Conservation (phyloP, 2,797 vertebrate genomes). For the Gambusia yucatana region DNA sequence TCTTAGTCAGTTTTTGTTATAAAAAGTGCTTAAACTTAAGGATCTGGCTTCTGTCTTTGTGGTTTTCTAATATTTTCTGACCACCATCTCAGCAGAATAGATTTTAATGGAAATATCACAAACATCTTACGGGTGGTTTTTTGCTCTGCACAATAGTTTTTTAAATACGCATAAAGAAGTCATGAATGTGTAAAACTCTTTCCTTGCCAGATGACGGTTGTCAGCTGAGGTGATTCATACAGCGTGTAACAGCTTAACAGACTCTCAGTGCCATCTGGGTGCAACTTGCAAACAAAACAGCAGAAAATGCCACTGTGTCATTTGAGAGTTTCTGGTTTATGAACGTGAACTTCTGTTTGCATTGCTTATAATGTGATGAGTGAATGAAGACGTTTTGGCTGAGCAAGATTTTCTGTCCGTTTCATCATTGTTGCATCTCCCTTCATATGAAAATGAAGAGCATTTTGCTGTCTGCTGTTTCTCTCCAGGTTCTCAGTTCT, state of each 20-base stretch:
- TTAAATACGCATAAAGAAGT: conserved; percentile 5
- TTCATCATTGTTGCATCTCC: conserved; percentile 9
- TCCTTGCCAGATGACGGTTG: conserved; percentile 17
- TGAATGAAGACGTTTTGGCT: background rate
- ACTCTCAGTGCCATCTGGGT: conserved; percentile 42
- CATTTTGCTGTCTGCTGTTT: conserved; percentile 10
- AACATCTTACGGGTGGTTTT: background rate
- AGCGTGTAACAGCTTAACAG: conserved; percentile 29
- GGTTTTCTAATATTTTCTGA: background rate
- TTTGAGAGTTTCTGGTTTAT: conserved; percentile 10
- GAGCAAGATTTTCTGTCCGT: background rate
- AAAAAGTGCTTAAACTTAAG: background rate
- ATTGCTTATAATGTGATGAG: conserved; percentile 12
- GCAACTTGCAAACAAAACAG: conserved; percentile 26
- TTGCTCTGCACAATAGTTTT: background rate
- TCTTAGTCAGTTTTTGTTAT: too few species aligned
- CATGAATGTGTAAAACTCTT: background rate
- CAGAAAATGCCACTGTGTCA: conserved; percentile 20
- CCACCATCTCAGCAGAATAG: background rate
- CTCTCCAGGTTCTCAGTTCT: background rate
- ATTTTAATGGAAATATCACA: background rate
- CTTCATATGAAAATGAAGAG: background rate
- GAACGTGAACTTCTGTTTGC: conserved; percentile 21
- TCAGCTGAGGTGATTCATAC: conserved; percentile 27
- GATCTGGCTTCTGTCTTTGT: background rate